Evolutionary conservation across 2,888 invertebrate genomes (phyloP).

Genomic region (Petrolisthes manimaculis): DNA sequence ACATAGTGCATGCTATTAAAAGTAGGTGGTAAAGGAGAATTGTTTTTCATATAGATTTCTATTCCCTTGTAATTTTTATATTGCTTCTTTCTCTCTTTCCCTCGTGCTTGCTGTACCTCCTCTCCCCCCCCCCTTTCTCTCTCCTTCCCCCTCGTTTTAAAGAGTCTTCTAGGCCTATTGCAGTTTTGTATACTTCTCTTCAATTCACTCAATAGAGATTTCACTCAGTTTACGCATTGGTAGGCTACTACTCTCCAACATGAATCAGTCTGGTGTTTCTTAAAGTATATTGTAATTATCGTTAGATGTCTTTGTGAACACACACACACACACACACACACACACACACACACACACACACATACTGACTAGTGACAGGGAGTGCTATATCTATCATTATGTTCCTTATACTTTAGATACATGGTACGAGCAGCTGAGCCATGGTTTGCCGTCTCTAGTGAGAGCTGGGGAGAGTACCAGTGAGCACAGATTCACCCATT

Average conservation of each 20-base stretch:
- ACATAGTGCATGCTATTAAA: too few species aligned
- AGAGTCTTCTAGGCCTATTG: too few species aligned
- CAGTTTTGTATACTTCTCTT: neutral
- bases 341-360: conserved; percentile 28
- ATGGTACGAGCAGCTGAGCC: conserved; percentile 2
- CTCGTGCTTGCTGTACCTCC: neutral
- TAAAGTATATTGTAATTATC: neutral
- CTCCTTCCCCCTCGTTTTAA: neutral
- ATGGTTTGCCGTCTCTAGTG: neutral
- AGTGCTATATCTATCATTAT: neutral
- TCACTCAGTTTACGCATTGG: neutral
- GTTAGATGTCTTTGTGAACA: neutral
- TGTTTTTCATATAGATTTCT: neutral
- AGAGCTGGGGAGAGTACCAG: neutral
- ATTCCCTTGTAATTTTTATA: neutral
- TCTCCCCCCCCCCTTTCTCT: neutral
- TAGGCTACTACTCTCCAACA: neutral
- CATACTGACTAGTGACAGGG: neutral
- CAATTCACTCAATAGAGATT: neutral
- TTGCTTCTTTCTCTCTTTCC: neutral
- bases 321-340: conserved; percentile 27
- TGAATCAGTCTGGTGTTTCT: neutral
- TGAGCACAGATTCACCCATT: too few species aligned
- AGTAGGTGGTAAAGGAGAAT: too few species aligned
- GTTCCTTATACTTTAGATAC: neutral